phyloP scores from a whole-genome alignment of 2,113 vertebrate species.

The Promerops cafer region DNA sequence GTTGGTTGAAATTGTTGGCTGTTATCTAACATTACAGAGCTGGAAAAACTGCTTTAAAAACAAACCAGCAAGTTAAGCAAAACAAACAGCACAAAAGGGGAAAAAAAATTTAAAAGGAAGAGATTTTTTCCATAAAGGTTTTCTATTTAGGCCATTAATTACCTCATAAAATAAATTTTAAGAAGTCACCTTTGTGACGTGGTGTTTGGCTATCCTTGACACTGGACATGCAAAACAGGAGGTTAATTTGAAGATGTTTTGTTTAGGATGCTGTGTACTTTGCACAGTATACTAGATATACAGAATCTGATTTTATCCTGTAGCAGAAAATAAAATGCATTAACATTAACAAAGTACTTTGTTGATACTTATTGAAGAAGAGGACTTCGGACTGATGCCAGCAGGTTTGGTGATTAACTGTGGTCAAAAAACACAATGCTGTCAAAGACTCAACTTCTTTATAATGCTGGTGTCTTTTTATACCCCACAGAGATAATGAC shows the following conservation, averaged over 20 bases:
- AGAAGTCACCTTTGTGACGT: not conserved
- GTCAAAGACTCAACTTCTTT: not conserved
- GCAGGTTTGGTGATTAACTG: constrained; percentile 4
- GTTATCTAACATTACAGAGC: not conserved
- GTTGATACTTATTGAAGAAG: constrained; percentile 14
- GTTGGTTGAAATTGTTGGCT: not conserved
- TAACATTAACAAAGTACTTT: not conserved
- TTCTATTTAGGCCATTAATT: not conserved
- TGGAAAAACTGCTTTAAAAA: not conserved
- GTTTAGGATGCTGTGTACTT: constrained; percentile 14
- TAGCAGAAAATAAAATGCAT: not conserved
- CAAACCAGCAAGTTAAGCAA: not conserved
- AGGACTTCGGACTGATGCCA: not conserved
- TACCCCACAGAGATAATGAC: not conserved
- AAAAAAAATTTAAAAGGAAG: too few relatives aligned
- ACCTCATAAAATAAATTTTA: not conserved
- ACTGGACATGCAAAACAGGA: not conserved
- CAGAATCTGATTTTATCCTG: not conserved
- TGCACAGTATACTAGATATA: not conserved
- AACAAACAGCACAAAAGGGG: not conserved
- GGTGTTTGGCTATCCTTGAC: constrained; percentile 13
- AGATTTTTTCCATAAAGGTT: not conserved
- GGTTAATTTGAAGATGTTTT: constrained; percentile 39
- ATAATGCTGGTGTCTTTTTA: not conserved
- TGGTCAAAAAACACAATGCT: constrained; percentile 7